phyloP scores from a whole-genome alignment of 2,113 vertebrate genomes.

The Oenanthe oenanthe region DNA sequence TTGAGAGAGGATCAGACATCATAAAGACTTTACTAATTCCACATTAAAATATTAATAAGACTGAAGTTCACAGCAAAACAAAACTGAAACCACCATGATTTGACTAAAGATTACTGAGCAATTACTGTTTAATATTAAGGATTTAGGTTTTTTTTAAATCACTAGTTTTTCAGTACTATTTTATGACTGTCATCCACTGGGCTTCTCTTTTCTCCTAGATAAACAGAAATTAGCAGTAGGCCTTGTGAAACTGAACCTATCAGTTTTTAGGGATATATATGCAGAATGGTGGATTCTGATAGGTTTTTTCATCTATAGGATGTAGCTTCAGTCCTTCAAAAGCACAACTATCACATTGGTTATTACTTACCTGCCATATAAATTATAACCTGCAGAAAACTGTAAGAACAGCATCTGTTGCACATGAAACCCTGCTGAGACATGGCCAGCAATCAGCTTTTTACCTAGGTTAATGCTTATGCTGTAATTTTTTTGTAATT shows the following conservation, averaged over 20 bases:
- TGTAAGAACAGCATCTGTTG: not conserved
- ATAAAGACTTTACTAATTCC: not conserved
- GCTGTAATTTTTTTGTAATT: not conserved
- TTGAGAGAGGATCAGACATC: not conserved
- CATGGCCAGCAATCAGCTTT: not conserved
- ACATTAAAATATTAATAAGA: not conserved
- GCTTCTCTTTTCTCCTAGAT: not conserved
- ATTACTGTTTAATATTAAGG: not conserved
- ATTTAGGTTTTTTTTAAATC: not conserved
- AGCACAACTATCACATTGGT: not conserved
- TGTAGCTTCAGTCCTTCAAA: not conserved
- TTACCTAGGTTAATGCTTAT: not conserved
- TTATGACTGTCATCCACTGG: not conserved
- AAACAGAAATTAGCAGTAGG: not conserved
- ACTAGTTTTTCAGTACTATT: not conserved
- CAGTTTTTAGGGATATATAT: not conserved
- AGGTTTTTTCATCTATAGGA: not conserved
- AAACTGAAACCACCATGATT: not conserved
- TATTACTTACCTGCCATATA: not conserved
- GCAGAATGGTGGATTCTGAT: not conserved
- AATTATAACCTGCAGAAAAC: not conserved
- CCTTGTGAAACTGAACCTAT: not conserved
- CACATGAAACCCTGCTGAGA: not conserved
- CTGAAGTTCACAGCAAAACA: not conserved
- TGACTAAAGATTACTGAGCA: not conserved